Conservation (phyloP, 2,888 invertebrate species). For the Timandra comae region DNA sequence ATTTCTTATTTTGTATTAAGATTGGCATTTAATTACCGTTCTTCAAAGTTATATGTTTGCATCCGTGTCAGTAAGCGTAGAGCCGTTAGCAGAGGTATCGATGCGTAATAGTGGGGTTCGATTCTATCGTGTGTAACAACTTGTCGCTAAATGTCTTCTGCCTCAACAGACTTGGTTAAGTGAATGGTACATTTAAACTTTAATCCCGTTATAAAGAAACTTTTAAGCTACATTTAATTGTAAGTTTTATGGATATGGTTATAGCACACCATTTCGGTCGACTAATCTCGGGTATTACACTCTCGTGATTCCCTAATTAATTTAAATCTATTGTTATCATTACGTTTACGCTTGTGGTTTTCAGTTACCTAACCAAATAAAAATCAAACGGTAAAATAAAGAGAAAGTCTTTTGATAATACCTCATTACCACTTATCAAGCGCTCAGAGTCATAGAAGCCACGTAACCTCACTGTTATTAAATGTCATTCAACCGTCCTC, state of each 20-base stretch:
- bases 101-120: slow-evolving; percentile 31
- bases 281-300: no score
- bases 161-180: neutral
- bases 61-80: neutral
- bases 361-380: neutral
- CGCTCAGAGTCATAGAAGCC: slow-evolving; percentile 25
- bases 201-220: neutral
- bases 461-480: slow-evolving; percentile 28
- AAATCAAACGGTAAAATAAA: slow-evolving; percentile 3
- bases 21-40: neutral
- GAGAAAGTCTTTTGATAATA: slow-evolving; percentile 5
- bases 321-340: no score
- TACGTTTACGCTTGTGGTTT: no score
- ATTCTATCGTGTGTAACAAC: slow-evolving; percentile 21
- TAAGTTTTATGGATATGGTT: neutral
- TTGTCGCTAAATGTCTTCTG: neutral
- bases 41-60: neutral
- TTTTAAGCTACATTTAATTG: neutral
- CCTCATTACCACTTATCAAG: slow-evolving; percentile 28
- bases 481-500: slow-evolving; percentile 43
- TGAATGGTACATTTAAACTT: neutral
- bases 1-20: no score
- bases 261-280: neutral
- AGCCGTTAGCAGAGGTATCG: slow-evolving; percentile 24
- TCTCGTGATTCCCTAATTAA: no score